Percentiles rank a stretch among this genome's conserved stretches.
Conservation (phyloP, 64 coral and sea anemone species). For the Acropora tenuis region DNA sequence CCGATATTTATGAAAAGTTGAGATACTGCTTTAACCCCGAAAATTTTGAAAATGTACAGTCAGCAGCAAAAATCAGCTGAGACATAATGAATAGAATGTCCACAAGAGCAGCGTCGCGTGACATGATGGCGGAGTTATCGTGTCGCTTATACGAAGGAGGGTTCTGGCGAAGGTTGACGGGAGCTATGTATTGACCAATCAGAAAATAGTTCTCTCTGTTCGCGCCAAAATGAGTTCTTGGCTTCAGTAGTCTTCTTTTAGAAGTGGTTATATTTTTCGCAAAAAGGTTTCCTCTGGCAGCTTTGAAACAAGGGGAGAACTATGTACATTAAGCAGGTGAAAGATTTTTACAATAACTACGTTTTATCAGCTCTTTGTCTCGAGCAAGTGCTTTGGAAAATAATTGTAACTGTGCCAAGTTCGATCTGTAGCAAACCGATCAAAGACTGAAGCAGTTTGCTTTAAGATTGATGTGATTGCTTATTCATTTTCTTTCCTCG, state of each 20-base stretch:
- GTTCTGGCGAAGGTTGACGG: neutral
- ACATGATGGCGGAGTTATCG: no score
- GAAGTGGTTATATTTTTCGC: neutral
- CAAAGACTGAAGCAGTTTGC: no score
- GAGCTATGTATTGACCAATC: conserved; percentile 53
- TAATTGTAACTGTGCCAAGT: neutral
- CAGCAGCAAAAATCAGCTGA: no score
- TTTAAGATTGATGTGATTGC: no score
- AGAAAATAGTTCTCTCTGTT: conserved; percentile 43
- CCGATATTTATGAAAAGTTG: no score
- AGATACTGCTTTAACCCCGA: no score
- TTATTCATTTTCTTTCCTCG: no score
- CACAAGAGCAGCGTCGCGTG: no score
- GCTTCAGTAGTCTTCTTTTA: neutral
- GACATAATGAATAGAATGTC: no score
- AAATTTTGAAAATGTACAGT: no score
- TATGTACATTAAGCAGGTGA: conserved; percentile 55
- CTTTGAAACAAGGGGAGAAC: conserved; percentile 8
- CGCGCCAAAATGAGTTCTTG: conserved; percentile 72
- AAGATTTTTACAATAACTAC: neutral
- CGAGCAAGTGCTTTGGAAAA: neutral
- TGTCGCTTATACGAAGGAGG: no score
- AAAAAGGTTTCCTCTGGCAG: neutral
- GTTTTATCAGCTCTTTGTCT: neutral
- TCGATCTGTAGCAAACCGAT: neutral